phyloP scores from a whole-genome alignment of 2,797 vertebrate species.

The Intellagama lesueurii region DNA sequence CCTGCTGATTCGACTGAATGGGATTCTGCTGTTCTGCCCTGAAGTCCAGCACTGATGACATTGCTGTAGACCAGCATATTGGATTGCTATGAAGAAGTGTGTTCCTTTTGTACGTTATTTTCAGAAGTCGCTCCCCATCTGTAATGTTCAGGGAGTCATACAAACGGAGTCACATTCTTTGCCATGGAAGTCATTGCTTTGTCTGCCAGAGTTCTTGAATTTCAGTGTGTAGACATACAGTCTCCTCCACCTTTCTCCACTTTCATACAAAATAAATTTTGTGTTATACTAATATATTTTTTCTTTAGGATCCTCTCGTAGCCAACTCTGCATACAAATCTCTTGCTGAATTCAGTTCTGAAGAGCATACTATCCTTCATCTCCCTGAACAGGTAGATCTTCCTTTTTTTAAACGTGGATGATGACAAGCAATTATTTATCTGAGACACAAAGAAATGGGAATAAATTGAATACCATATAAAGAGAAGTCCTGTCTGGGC shows the following conservation, averaged over 20 bases:
- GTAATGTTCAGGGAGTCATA: not conserved
- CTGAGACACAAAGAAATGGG: not conserved
- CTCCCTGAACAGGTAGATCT: conserved; percentile 88
- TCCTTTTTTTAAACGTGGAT: not conserved
- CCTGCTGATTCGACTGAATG: not conserved
- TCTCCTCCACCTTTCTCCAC: not conserved
- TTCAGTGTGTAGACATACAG: not conserved
- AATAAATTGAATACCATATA: not conserved
- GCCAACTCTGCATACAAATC: conserved; percentile 89
- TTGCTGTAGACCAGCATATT: not conserved
- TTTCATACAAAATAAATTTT: not conserved
- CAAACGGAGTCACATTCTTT: not conserved
- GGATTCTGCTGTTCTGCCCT: not conserved
- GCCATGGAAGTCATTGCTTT: not conserved
- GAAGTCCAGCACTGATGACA: not conserved
- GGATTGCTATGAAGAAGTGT: not conserved
- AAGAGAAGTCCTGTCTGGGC: not conserved
- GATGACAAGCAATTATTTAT: not conserved
- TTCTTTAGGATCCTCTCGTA: conserved; percentile 83
- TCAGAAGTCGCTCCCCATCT: not conserved
- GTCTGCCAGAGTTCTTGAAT: not conserved
- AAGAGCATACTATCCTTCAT: conserved; percentile 85
- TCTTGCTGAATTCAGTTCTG: conserved; percentile 84
- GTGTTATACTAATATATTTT: conserved; percentile 44
- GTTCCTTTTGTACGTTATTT: not conserved